A percentile compares a stretch with the other conserved stretches of the same genome.
Evolutionary conservation across 2,888 invertebrate species (phyloP).

Genomic region (Nasonovia ribisnigri): DNA sequence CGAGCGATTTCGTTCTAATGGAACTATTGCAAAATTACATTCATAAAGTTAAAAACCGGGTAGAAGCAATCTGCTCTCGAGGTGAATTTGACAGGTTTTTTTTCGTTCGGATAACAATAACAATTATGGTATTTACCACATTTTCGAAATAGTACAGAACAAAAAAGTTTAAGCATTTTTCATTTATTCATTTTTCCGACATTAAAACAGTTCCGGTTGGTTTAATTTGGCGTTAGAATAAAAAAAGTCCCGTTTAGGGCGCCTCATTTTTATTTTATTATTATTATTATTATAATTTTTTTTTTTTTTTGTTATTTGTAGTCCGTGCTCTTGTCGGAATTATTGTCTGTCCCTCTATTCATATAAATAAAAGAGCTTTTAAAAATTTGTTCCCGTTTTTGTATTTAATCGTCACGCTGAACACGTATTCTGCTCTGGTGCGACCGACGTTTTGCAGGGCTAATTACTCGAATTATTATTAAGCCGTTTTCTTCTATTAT

Average conservation of each 20-base stretch:
- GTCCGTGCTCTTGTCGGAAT: constrained; percentile 58
- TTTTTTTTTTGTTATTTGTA: constrained; percentile 48
- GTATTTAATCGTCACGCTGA: constrained; percentile 62
- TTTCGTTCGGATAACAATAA: constrained; percentile 55
- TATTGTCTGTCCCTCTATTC: constrained; percentile 59
- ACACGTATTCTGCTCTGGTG: constrained; percentile 52
- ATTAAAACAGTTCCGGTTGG: constrained; percentile 64
- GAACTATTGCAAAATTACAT: constrained; percentile 30
- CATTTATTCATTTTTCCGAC: constrained; percentile 62
- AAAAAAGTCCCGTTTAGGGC: constrained; percentile 57
- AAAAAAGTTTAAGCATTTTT: constrained; percentile 54
- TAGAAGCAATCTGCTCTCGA: constrained; percentile 35
- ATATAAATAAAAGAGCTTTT: constrained; percentile 61
- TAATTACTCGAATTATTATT: constrained; percentile 64
- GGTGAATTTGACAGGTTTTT: constrained; percentile 44
- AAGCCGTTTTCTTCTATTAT: constrained; percentile 56
- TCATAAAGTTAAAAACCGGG: background rate
- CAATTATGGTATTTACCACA: constrained; percentile 36
- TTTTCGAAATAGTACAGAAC: constrained; percentile 18
- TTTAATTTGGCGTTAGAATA: constrained; percentile 54
- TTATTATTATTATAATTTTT: background rate
- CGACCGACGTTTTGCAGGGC: constrained; percentile 12
- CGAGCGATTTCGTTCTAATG: background rate
- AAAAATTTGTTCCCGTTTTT: constrained; percentile 47
- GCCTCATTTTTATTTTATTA: constrained; percentile 22